Conservation (phyloP, 2,888 invertebrate genomes). For the Limnephilus auricula region DNA sequence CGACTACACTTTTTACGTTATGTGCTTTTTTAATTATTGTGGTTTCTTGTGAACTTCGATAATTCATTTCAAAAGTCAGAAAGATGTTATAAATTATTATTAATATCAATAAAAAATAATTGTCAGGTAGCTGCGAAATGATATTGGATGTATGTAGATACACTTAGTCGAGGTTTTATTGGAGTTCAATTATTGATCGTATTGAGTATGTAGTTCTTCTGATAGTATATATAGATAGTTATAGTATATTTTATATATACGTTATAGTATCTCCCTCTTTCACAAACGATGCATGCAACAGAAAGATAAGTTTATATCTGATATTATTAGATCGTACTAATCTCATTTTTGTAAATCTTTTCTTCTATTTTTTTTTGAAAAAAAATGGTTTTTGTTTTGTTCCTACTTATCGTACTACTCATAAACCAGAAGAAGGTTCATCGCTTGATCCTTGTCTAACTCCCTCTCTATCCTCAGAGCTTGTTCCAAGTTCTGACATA, state of each 20-base stretch:
- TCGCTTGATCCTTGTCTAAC: too few relatives aligned
- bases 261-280: neutral
- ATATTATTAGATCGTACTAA: too few relatives aligned
- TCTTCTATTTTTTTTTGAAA: too few relatives aligned
- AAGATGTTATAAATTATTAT: neutral
- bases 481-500: too few relatives aligned
- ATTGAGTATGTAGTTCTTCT: neutral
- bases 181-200: neutral
- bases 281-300: neutral
- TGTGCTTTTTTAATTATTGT: neutral
- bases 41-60: neutral
- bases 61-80: neutral
- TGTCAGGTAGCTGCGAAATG: neutral
- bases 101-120: neutral
- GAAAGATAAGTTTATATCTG: neutral
- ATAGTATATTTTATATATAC: too few relatives aligned
- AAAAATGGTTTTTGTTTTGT: too few relatives aligned
- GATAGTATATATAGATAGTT: too few relatives aligned
- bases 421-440: too few relatives aligned
- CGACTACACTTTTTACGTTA: neutral
- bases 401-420: too few relatives aligned
- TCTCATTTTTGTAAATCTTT: too few relatives aligned
- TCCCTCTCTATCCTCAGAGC: too few relatives aligned
- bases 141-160: neutral
- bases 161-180: neutral